These are phyloP conservation scores for Lasioglossum oenotherae DNA, from an alignment of 2,888 invertebrate species.

Conservation along the genomic window DNA sequence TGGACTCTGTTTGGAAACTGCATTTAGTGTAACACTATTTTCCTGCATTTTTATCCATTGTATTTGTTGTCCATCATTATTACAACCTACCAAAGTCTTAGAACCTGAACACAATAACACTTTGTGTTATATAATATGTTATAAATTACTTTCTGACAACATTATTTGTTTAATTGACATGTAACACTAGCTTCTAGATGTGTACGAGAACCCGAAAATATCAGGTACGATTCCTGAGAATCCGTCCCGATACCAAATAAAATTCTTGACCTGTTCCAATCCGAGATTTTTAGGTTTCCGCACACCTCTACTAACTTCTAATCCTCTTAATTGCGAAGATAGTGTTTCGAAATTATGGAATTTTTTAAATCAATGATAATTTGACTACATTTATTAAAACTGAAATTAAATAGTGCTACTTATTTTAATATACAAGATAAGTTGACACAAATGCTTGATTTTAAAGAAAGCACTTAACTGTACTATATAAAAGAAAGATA, in stretches of 20 bases:
- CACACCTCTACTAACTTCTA: background rate
- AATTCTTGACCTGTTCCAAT: background rate
- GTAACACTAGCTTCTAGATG: background rate
- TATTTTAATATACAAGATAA: background rate
- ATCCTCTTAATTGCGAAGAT: background rate
- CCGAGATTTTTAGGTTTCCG: background rate
- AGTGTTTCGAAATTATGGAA: background rate
- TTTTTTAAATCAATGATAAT: background rate
- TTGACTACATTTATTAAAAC: background rate
- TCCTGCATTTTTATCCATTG: slow-evolving; percentile 80
- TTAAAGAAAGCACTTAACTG: background rate
- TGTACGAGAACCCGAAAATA: background rate
- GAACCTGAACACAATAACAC: slow-evolving; percentile 52
- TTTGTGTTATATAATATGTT: background rate
- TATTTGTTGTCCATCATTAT: slow-evolving; percentile 74
- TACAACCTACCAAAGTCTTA: slow-evolving; percentile 62
- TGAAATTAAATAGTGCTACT: background rate
- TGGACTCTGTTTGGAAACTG: slow-evolving; percentile 73
- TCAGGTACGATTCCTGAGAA: background rate
- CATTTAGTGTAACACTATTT: slow-evolving; percentile 74
- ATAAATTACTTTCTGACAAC: background rate
- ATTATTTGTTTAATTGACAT: background rate
- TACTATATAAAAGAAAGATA: background rate
- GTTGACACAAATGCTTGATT: background rate
- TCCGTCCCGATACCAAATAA: background rate